Evolutionary conservation across 2,113 vertebrate genomes (phyloP).

Genomic region (Castor canadensis): DNA sequence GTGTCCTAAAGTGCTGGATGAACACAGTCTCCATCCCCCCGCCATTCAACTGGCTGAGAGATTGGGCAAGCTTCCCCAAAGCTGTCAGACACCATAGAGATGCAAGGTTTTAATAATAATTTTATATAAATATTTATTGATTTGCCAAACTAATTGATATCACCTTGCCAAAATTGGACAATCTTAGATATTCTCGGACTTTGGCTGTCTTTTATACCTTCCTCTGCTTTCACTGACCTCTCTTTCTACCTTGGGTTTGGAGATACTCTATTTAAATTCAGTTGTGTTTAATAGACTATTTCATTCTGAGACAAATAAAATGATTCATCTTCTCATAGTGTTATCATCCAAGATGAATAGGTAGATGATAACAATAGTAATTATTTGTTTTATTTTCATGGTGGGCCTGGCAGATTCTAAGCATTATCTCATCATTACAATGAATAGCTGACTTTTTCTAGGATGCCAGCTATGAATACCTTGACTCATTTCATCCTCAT

Average conservation of each 20-base stretch:
- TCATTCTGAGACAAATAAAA: conserved; percentile 5
- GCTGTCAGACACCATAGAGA: neutral
- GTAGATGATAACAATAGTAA: neutral
- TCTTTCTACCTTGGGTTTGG: neutral
- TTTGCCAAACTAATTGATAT: conserved; percentile 49
- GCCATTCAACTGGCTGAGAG: neutral
- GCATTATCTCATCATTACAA: neutral
- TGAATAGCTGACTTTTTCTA: neutral
- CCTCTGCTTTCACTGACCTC: neutral
- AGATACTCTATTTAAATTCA: conserved; percentile 26
- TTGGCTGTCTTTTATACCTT: neutral
- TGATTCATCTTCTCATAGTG: neutral
- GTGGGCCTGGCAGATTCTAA: neutral
- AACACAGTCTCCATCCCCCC: neutral
- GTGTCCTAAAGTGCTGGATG: neutral
- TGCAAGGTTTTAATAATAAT: neutral
- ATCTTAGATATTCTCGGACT: neutral
- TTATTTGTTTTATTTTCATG: neutral
- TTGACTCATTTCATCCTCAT: neutral
- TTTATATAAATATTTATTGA: conserved; percentile 45
- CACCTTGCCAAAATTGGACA: neutral
- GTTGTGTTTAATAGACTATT: neutral
- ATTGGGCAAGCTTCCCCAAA: neutral
- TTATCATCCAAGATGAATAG: neutral
- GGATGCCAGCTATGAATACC: neutral